phyloP scores from a whole-genome alignment of 2,113 vertebrate genomes.

The Athene cunicularia region DNA sequence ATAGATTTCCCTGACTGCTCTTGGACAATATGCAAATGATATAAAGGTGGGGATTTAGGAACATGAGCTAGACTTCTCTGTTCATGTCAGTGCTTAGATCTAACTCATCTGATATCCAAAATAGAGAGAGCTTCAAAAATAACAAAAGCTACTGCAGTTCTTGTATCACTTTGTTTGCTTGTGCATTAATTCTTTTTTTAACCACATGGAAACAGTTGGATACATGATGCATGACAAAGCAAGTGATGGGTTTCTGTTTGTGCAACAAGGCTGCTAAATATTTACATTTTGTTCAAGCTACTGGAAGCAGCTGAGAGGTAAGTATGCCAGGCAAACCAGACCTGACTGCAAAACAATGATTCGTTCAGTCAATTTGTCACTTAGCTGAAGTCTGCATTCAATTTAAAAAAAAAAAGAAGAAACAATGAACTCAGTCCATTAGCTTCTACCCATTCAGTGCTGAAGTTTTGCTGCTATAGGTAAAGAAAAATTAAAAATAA shows the following conservation, averaged over 20 bases:
- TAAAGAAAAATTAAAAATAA: not conserved
- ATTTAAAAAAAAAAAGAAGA: not conserved
- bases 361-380: not conserved
- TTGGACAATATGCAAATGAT: not conserved
- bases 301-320: not conserved
- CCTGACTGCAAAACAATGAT: not conserved
- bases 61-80: not conserved
- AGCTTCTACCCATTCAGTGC: not conserved
- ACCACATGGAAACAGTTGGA: not conserved
- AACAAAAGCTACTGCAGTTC: not conserved
- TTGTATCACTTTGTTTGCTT: not conserved
- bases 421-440: not conserved
- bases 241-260: constrained; percentile 1
- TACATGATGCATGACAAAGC: not conserved
- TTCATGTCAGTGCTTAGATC: not conserved
- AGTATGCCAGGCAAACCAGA: not conserved
- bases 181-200: not conserved
- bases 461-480: not conserved
- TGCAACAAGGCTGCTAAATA: not conserved
- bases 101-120: not conserved
- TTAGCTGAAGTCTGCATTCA: not conserved
- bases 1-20: not conserved
- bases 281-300: not conserved
- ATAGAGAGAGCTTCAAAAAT: not conserved
- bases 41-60: not conserved